Conservation (phyloP, 2,113 vertebrate species). For the Poecilia latipinna region DNA sequence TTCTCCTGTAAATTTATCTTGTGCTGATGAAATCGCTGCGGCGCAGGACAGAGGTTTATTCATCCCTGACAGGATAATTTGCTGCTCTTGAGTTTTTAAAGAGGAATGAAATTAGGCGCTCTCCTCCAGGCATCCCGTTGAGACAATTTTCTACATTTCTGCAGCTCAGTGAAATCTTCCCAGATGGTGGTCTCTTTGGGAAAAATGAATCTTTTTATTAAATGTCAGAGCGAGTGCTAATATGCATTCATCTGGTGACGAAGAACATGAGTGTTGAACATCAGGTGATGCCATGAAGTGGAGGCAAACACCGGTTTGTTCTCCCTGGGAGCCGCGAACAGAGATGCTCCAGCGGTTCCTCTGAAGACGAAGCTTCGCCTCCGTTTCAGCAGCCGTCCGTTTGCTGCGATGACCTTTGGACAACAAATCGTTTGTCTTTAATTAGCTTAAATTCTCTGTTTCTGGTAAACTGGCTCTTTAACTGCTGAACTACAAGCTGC, state of each 20-base stretch:
- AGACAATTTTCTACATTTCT: slow-evolving; percentile 47
- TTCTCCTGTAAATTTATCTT: slow-evolving; percentile 19
- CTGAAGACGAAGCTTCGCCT: not conserved
- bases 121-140: slow-evolving; percentile 25
- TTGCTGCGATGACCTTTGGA: not conserved
- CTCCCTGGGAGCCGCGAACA: too few relatives aligned
- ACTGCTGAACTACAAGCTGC: not conserved
- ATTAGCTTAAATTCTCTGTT: too few relatives aligned
- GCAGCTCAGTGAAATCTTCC: slow-evolving; percentile 46
- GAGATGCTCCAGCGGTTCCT: not conserved
- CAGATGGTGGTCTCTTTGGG: slow-evolving; percentile 26
- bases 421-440: not conserved
- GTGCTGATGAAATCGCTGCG: not conserved
- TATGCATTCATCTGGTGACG: slow-evolving; percentile 17
- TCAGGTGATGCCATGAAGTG: not conserved
- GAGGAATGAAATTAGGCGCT: slow-evolving; percentile 37
- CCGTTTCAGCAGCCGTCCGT: not conserved
- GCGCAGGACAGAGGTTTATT: slow-evolving; percentile 17
- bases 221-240: slow-evolving; percentile 18
- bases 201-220: slow-evolving; percentile 11
- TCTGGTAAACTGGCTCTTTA: not conserved
- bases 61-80: slow-evolving; percentile 36
- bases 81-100: slow-evolving; percentile 35
- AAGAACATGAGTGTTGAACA: not conserved
- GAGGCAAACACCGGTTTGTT: not conserved